A percentile compares a stretch with the other conserved stretches of the same genome.
Evolutionary conservation across 2,797 vertebrate genomes (phyloP).

Genomic region (Chelon auratus): DNA sequence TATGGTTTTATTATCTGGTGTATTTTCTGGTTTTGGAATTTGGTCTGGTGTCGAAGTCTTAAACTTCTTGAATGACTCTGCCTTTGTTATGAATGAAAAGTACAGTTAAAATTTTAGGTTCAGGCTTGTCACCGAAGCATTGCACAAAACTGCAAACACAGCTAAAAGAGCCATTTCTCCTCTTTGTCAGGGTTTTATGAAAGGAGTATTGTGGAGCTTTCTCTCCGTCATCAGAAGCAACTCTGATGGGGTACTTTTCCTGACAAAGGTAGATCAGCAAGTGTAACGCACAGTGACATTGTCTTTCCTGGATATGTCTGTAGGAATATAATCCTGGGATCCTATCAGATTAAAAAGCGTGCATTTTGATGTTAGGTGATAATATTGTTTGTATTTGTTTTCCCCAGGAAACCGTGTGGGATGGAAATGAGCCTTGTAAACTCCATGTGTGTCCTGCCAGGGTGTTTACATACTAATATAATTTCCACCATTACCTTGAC

Average conservation of each 20-base stretch:
- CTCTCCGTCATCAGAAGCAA: conserved; percentile 3
- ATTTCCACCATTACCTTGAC: not conserved
- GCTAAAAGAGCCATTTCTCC: conserved; percentile 26
- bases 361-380: not conserved
- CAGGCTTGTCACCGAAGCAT: conserved; percentile 11
- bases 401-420: too few relatives aligned
- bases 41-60: not conserved
- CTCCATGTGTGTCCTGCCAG: not conserved
- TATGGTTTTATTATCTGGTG: not conserved
- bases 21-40: not conserved
- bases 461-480: not conserved
- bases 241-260: conserved; percentile 27
- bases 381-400: not conserved
- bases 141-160: conserved; percentile 36
- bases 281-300: not conserved
- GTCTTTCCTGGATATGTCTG: not conserved
- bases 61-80: not conserved
- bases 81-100: not conserved
- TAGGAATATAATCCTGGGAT: conserved; percentile 2
- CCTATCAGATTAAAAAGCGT: not conserved
- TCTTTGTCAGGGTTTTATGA: conserved; percentile 39
- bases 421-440: not conserved
- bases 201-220: conserved; percentile 33
- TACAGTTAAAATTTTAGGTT: conserved; percentile 6
- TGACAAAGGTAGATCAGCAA: conserved; percentile 1